phyloP scores from a whole-genome alignment of 35 echinoderm and acorn worm genomes.

The Apostichopus californicus region DNA sequence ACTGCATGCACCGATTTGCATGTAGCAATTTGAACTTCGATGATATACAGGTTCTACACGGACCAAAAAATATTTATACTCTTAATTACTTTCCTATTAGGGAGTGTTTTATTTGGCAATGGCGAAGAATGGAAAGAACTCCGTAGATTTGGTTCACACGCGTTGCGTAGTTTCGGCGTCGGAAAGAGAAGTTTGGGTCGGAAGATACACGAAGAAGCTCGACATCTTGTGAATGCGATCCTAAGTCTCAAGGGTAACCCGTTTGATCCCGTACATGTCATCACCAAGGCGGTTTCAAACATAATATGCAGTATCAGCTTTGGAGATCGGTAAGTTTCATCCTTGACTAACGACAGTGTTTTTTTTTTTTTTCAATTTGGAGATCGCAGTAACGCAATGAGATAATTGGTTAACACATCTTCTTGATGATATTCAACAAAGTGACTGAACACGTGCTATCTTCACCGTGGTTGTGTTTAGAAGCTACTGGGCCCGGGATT shows the following conservation, averaged over 20 bases:
- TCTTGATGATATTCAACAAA: no score
- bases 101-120: constrained; percentile 8
- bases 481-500: no score
- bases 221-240: neutral
- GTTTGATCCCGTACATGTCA: constrained; percentile 37
- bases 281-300: constrained; percentile 45
- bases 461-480: no score
- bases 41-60: no score
- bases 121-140: constrained; percentile 50
- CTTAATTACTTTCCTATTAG: neutral
- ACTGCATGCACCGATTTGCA: no score
- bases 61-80: no score
- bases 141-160: constrained; percentile 23
- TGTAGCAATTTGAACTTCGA: no score
- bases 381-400: no score
- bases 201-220: constrained; percentile 22
- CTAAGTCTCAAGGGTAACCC: neutral
- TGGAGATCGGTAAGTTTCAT: constrained; percentile 32
- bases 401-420: no score
- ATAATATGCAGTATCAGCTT: constrained; percentile 51
- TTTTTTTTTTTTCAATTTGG: no score
- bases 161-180: constrained; percentile 46
- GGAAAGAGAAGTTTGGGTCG: constrained; percentile 48
- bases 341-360: no score
- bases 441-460: no score